A percentile compares a stretch with the other conserved stretches of the same genome.
Evolutionary conservation across 2,888 invertebrate genomes (phyloP).

Genomic region (Tiliacea aurago): DNA sequence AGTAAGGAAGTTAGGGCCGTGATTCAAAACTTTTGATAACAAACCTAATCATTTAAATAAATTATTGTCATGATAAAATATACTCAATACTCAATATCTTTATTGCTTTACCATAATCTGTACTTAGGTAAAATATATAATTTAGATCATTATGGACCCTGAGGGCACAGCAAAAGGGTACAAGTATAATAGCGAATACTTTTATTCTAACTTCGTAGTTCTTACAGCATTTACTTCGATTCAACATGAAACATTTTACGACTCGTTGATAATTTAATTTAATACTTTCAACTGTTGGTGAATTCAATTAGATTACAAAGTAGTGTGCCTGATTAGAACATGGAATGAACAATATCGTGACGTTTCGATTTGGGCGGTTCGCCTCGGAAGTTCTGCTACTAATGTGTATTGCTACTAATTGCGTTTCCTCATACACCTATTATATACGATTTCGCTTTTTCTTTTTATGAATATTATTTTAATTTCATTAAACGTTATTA

Average conservation of each 20-base stretch:
- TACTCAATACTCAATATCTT: too few relatives aligned
- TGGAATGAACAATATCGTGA: not conserved
- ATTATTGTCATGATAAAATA: slow-evolving; percentile 2
- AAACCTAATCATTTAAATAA: not conserved
- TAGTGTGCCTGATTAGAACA: slow-evolving; percentile 9
- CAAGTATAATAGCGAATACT: too few relatives aligned
- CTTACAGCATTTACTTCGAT: too few relatives aligned
- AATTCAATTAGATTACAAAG: slow-evolving; percentile 24
- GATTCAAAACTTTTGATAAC: not conserved
- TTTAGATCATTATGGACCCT: too few relatives aligned
- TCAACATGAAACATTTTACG: slow-evolving; percentile 28
- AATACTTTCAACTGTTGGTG: slow-evolving; percentile 23
- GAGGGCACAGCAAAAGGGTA: too few relatives aligned
- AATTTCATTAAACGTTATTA: too few relatives aligned
- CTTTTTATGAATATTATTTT: too few relatives aligned
- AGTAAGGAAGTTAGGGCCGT: too few relatives aligned
- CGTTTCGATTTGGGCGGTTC: not conserved
- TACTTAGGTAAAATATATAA: slow-evolving; percentile 7
- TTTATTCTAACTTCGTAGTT: too few relatives aligned
- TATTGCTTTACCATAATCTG: too few relatives aligned
- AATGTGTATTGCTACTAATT: not conserved
- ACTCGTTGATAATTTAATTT: slow-evolving; percentile 1
- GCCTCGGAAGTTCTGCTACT: not conserved
- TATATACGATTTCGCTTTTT: too few relatives aligned
- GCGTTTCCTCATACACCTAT: not conserved